Base-by-base conservation (phyloP, 2,113 vertebrate genomes). In the Psilopogon haemacephalus region DNA sequence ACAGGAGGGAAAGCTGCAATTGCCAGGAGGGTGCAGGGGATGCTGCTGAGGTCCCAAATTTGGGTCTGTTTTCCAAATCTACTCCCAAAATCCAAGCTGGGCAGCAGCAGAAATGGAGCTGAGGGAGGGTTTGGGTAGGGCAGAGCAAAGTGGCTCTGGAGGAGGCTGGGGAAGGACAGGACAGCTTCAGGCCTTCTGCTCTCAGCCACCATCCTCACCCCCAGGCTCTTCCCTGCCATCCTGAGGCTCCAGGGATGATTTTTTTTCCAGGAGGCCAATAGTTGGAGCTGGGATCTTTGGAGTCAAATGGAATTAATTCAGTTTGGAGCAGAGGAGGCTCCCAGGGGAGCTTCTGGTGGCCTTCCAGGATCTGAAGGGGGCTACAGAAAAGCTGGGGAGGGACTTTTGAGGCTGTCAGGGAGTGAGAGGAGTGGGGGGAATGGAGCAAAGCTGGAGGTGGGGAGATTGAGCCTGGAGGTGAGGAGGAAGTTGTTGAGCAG, bases 81-180 rank as follows among this genome's bases (percentile, higher is more conserved):
- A 1, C 7, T 26, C 56, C 82, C 16, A 35, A 38, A 42, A 84
- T 28, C 33, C 4, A n/a, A 30, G 32, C 64, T 14, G 5, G 35
- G 48, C 40, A 24, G 35, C 33, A 20, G 50, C 28, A 2, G 5
- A 13, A 44, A 35, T 30, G 44, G 44, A 19, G 3, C 2, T 3
- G 14, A 20, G 5, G 0, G 3, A 67, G 19, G 19, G 20, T 3
- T 33, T 65, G 12, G 27, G 64, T 12, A 42, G 17, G 6, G 6
- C 17, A 27, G 37, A 40, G 60, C 35, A 26, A 12, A 17, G 46
- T 0, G 1, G 14, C 42, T 15, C 42, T 15, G 54, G 8, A 9
- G 33, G 62, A 7, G 54, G 23, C 11, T 2, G 1, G 55, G 50
- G 37, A 19, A 48, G 9, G 33, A 23, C 18, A 16, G 1, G 3